Evolutionary conservation across 1,140 invertebrate species (phyloP), one percentile per base, ranked within the genome.

Genomic region (Danaus melanippus): DNA sequence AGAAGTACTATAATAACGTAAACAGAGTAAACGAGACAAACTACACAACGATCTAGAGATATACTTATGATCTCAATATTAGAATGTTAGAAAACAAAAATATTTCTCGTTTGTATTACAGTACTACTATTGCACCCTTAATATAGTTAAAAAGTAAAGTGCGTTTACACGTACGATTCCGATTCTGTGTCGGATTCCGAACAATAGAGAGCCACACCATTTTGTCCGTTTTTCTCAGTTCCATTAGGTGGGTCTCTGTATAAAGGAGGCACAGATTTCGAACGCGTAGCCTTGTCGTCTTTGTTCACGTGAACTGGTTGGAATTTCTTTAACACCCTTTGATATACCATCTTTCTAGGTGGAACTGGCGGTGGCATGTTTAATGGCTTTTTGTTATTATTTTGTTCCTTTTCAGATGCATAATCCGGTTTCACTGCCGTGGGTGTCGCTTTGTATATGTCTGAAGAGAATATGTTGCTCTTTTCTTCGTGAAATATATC

Each of bases 151-250:
- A 53, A 58, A 53, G 11, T 21, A 55, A 56, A 53, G 15, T 15
- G 43, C 40, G 43, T 56, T 80, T 61, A 87, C 45, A 88, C 86
- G 63, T 88, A 88, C 44, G 86, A 88, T 64, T 88, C 86, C 8
- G 86, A 87, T 67, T 88, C 86, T 2, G 86, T 88, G 56, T 87
- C 86, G 10, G 86, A 86, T 53, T 85, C 86, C 7, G 84, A 85
- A 51, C 74, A 79, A 43, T 81, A 84, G 32, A 87, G 67, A 45
- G 79, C 82, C 67, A 87, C 66, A n/a, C 77, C 73, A 53, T 84
- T 80, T 58, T 82, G 67, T 9, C 60, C 67, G 46, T 70, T 74
- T 61, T 82, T 80, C 50, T 86, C 76, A 1, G 61, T 56, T 45
- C 72, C 73, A 51, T 74, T 79, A 9, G 76, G 73, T 10, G 79